Base-by-base conservation (phyloP, 2,888 invertebrate species). In the Didymodactylos carnosus region DNA sequence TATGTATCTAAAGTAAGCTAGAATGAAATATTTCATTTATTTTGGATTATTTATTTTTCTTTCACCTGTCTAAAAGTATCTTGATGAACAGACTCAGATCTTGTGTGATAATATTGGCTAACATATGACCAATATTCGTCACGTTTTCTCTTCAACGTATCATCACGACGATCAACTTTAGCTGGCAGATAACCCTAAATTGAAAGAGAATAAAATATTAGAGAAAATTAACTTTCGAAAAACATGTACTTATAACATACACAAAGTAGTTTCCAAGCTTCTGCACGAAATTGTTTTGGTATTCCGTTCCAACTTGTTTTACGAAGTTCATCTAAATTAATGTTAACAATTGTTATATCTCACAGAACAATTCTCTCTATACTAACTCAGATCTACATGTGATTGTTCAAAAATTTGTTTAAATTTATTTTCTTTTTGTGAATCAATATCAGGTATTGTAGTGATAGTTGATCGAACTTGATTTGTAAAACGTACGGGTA, bases 71-170 rank as follows among this genome's bases (percentile, higher is more conserved):
- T 87, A 86, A 94, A 97, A 29, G 94, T 97, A 81, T 97, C 95
- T 82, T 90, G 89, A 82, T 91, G 90, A 73, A 88, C 87, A 82
- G 91, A 91, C 80, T 93, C 91, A 79, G 90, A 87, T 79, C 92
- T 89, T 0, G 91, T 90, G 80, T 92, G 91, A 83, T 94, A 99
- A 86, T 98, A 98, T 84, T 98, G 94, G 77, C 90, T 88, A 27
- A 98, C 91, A 79, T 94, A 88, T 82, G 91, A 91, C 87, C 91
- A 91, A 85, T 98, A 98, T 83, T 97, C 95, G 76, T 91, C 89
- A 25, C 97, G 87, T 85, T 98, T 98, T 73, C 94, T 86, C 80
- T 92, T 89, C 76, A 98, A 83, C 10, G 70, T 73, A 39, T 73
- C 39, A n/a, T 73, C 51, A 41, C 46, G 35, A 13, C 70, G 40